These are phyloP conservation scores for Anolis sagrei DNA, from an alignment of 2,113 vertebrate genomes.

Conservation along the genomic window DNA sequence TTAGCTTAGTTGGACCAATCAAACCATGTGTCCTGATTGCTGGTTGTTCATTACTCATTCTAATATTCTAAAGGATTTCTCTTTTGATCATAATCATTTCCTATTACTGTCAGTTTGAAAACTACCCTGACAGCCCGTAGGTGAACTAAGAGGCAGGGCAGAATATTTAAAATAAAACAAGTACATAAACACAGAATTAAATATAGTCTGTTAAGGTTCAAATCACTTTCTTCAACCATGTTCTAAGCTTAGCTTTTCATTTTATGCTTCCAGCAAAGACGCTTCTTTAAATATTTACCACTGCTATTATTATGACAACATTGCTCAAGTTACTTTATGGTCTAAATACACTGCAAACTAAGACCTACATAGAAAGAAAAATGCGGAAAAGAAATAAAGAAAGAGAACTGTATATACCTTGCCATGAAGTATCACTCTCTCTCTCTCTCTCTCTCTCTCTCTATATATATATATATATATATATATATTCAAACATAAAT, in stretches of 20 bases:
- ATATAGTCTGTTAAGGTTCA: not conserved
- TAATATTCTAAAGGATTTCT: not conserved
- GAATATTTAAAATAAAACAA: not conserved
- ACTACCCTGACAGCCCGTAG: not conserved
- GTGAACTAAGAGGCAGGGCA: not conserved
- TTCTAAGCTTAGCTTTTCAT: not conserved
- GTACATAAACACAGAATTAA: not conserved
- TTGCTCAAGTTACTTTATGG: not conserved
- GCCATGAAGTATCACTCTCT: constrained; percentile 46
- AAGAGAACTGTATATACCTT: constrained; percentile 22
- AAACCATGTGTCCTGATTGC: not conserved
- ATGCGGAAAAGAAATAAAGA: not conserved
- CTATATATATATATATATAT: no score
- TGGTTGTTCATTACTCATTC: not conserved
- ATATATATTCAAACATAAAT: not conserved
- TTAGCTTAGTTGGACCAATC: not conserved
- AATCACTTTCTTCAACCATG: not conserved
- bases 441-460: no score
- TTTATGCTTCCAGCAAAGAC: constrained; percentile 34
- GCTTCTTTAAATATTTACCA: constrained; percentile 36
- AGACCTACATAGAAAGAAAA: constrained; percentile 25
- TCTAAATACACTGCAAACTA: constrained; percentile 36
- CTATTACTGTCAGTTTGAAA: not conserved
- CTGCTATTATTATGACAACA: not conserved
- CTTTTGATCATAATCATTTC: not conserved